Percentiles rank a stretch among this genome's conserved stretches.
These are phyloP conservation scores for Drosophila athabasca DNA, from an alignment of 1,140 invertebrate genomes.

Conservation along the genomic window DNA sequence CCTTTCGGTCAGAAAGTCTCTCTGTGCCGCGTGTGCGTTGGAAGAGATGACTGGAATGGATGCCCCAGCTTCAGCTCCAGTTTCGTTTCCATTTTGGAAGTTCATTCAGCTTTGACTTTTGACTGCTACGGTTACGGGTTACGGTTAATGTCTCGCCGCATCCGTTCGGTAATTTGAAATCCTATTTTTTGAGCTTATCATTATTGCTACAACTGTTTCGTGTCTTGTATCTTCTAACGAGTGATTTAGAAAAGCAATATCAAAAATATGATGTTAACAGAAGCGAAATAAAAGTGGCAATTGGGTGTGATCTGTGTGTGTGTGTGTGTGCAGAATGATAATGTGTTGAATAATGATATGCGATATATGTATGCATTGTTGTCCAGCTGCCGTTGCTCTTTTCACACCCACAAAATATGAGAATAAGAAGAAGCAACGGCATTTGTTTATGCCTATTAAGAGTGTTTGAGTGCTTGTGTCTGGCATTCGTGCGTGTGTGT, in stretches of 20 bases:
- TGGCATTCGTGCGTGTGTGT: slow-evolving; percentile 5
- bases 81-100: slow-evolving; percentile 70
- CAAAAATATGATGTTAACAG: slow-evolving; percentile 32
- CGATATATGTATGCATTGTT: slow-evolving; percentile 39
- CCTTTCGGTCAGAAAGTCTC: slow-evolving; percentile 7
- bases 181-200: slow-evolving; percentile 4
- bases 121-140: slow-evolving; percentile 28
- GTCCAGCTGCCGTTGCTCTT: slow-evolving; percentile 70
- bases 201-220: slow-evolving; percentile 26
- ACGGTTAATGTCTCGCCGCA: neutral
- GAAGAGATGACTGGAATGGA: slow-evolving; percentile 56
- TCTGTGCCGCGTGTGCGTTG: slow-evolving; percentile 44
- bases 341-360: slow-evolving; percentile 42
- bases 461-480: too few species aligned
- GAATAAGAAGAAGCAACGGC: slow-evolving; percentile 17
- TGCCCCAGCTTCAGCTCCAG: slow-evolving; percentile 54
- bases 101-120: slow-evolving; percentile 80
- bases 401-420: slow-evolving; percentile 58
- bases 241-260: slow-evolving; percentile 23
- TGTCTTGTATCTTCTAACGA: slow-evolving; percentile 3
- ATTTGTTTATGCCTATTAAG: slow-evolving; percentile 66
- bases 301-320: slow-evolving; percentile 25
- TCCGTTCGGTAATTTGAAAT: slow-evolving; percentile 26
- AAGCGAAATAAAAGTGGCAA: slow-evolving; percentile 57
- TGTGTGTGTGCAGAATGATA: slow-evolving; percentile 14